Percentiles rank a stretch among this genome's conserved stretches.
Evolutionary conservation across 1,140 invertebrate species (phyloP).

Genomic region (Drosophila mojavensis): DNA sequence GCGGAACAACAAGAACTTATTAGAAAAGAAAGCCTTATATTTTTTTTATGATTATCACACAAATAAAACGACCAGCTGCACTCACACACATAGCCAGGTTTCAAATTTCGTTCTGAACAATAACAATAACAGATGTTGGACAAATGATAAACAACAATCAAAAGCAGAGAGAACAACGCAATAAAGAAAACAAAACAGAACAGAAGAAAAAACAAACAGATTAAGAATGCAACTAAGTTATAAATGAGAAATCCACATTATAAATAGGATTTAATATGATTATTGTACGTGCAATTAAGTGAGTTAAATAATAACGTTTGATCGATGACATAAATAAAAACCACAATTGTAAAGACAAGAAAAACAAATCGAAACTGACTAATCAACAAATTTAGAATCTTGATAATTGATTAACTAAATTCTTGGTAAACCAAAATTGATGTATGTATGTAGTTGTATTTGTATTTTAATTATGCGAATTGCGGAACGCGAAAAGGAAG

Average conservation of each 20-base stretch:
- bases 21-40: neutral
- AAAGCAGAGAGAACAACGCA: constrained; percentile 48
- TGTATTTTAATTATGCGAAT: constrained; percentile 37
- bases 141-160: constrained; percentile 24
- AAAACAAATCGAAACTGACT: neutral
- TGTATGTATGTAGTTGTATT: constrained; percentile 70
- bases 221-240: constrained; percentile 14
- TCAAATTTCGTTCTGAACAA: constrained; percentile 55
- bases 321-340: constrained; percentile 26
- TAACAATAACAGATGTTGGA: constrained; percentile 12
- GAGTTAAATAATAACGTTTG: constrained; percentile 29
- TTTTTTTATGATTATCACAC: neutral
- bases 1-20: neutral
- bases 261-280: constrained; percentile 43
- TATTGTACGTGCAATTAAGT: constrained; percentile 73
- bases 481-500: neutral
- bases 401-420: constrained; percentile 21
- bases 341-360: constrained; percentile 8
- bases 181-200: constrained; percentile 31
- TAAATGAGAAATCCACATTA: constrained; percentile 29
- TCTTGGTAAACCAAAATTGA: constrained; percentile 18
- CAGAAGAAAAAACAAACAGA: constrained; percentile 9
- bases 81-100: constrained; percentile 60
- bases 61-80: constrained; percentile 13
- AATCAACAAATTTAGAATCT: constrained; percentile 26